These are phyloP conservation scores for Pachyrhynchus sulphureomaculatus DNA, from an alignment of 1,140 invertebrate species.

Conservation along the genomic window DNA sequence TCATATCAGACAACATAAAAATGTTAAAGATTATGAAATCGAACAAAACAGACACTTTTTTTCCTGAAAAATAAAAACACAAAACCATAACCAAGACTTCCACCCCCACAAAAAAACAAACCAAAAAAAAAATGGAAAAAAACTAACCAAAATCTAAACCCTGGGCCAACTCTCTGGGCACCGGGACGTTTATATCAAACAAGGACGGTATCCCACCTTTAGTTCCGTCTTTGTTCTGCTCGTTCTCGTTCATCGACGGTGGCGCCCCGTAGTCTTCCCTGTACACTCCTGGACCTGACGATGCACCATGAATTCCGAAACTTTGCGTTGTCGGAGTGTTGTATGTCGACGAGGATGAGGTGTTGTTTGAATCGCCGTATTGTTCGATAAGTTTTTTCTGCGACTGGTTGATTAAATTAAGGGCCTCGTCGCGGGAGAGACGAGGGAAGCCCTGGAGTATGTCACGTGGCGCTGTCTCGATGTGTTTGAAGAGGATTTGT, in stretches of 20 bases:
- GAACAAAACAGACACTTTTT: no score
- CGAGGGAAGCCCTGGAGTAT: conserved; percentile 85
- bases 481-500: conserved; percentile 64
- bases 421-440: conserved; percentile 72
- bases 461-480: conserved; percentile 87
- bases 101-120: conserved; percentile 1
- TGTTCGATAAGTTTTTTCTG: conserved; percentile 65
- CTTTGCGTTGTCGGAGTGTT: not conserved
- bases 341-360: not conserved
- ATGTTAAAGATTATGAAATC: no score
- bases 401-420: conserved; percentile 69
- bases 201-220: conserved; percentile 56
- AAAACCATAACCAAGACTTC: not conserved
- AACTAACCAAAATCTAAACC: conserved; percentile 34
- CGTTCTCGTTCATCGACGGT: conserved; percentile 27
- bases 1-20: no score
- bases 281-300: conserved; percentile 1
- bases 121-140: conserved; percentile 25
- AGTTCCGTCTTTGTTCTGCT: conserved; percentile 32
- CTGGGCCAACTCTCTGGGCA: conserved; percentile 48
- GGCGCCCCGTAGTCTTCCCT: conserved; percentile 3
- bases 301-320: not conserved
- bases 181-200: conserved; percentile 59
- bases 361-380: conserved; percentile 36
- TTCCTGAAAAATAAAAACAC: not conserved